These are phyloP conservation scores for Paraescarpia echinospica DNA, from an alignment of 1,140 invertebrate genomes.

Conservation along the genomic window DNA sequence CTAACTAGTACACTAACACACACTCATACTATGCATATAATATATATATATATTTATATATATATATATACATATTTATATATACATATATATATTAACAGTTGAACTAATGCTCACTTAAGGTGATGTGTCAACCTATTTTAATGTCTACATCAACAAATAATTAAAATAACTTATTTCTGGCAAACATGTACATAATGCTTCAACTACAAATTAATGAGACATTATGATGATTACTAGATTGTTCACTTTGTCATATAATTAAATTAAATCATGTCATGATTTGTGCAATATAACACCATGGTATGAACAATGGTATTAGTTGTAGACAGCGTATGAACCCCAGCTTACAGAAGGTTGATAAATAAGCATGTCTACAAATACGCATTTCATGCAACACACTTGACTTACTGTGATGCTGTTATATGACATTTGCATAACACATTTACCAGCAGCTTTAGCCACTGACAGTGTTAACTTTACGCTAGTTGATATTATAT, in stretches of 20 bases:
- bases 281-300: neutral
- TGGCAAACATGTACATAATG: neutral
- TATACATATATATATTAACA: neutral
- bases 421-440: neutral
- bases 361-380: neutral
- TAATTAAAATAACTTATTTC: constrained; percentile 2
- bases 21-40: neutral
- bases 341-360: too few relatives aligned
- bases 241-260: neutral
- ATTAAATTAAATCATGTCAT: neutral
- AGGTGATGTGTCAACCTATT: neutral
- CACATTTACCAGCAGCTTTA: neutral
- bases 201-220: neutral
- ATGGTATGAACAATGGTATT: neutral
- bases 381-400: too few relatives aligned
- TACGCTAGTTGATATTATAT: neutral
- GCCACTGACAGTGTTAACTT: neutral
- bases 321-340: too few relatives aligned
- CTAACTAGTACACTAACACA: neutral
- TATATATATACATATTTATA: neutral
- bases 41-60: neutral
- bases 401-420: neutral
- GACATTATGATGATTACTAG: neutral
- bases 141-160: neutral
- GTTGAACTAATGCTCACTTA: neutral